Evolutionary conservation across 2,888 invertebrate species (phyloP), one percentile per base, ranked within the genome.

Genomic region (Phrixothrix hirtus): DNA sequence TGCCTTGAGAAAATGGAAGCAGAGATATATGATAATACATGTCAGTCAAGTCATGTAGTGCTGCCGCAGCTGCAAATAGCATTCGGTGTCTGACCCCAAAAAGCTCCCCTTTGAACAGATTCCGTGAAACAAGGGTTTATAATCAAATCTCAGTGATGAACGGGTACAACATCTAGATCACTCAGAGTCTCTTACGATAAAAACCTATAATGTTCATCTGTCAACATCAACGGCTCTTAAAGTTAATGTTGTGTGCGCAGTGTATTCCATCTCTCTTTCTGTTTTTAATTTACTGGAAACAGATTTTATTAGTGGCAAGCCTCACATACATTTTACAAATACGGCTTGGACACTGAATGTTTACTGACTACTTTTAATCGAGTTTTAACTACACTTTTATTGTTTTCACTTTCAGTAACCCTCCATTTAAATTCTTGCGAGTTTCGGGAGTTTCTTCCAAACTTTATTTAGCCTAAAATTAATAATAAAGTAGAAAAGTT

Each of bases 271-370:
- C 57, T 58, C 58, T 51, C 51, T 57, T 53, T 35, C 57, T 58
- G 57, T 34, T 58, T 62, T 63, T 66, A 66, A 67, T 66, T 66
- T 65, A 67, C 58, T 59, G 65, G 64, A 67, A 67, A 65, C 63
- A 59, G 66, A 69, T 69, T 69, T 66, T 65, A 65, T 65, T 64
- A 63, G 63, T 59, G 58, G 52, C 49, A 45, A 47, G 31, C 47
- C 42, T 35, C 39, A 57, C 61, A 58, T 60, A 58, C 55, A 57
- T 47, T 41, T 50, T 34, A 55, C 51, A 60, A 61, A 60, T 62
- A 55, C 54, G 39, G 31, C 48, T 55, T 47, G 59, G 59, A 59
- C 57, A 57, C 57, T 60, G 39, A 47, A 47, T 38, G 29, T 47
- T 47, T 38, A 47, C 30, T 25, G 47, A 47, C 31, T 47, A 47